These are phyloP conservation scores for Microplitis deprimator DNA, from an alignment of 2,888 invertebrate genomes.

Conservation along the genomic window DNA sequence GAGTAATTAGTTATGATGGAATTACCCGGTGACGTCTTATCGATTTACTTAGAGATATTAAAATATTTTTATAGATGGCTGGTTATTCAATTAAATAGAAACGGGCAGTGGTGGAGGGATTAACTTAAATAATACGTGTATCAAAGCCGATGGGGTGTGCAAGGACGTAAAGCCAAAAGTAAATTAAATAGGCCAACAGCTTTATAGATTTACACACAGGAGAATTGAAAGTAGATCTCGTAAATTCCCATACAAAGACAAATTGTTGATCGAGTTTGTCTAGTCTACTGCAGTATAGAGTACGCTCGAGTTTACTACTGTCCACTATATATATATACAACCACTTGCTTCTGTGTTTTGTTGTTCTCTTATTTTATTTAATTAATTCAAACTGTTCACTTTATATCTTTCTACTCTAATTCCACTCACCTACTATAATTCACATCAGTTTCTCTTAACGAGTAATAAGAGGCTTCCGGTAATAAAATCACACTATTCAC, in stretches of 20 bases:
- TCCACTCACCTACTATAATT: not conserved
- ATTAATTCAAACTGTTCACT: conserved; percentile 38
- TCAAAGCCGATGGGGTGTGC: conserved; percentile 4
- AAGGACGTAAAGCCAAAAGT: conserved; percentile 7
- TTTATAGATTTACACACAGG: conserved; percentile 5
- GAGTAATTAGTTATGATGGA: not conserved
- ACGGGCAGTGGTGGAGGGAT: not conserved
- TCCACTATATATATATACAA: not conserved
- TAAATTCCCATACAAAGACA: conserved; percentile 8
- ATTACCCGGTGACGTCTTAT: not conserved
- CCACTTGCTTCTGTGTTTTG: not conserved
- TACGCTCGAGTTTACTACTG: conserved; percentile 17
- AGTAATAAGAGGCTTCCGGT: no score
- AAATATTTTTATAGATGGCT: not conserved
- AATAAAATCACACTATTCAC: no score
- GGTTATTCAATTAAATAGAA: conserved; percentile 1
- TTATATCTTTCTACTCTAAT: conserved; percentile 29
- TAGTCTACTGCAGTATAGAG: not conserved
- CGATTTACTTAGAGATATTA: not conserved
- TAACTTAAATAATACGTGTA: conserved; percentile 3
- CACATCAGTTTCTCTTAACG: not conserved
- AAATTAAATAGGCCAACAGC: conserved; percentile 8
- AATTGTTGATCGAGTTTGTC: conserved; percentile 21
- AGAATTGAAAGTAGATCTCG: conserved; percentile 15
- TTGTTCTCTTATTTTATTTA: conserved; percentile 31